Evolutionary conservation across 2,797 vertebrate genomes (phyloP), one percentile per base, ranked within the genome.

Genomic region (Prionace glauca): DNA sequence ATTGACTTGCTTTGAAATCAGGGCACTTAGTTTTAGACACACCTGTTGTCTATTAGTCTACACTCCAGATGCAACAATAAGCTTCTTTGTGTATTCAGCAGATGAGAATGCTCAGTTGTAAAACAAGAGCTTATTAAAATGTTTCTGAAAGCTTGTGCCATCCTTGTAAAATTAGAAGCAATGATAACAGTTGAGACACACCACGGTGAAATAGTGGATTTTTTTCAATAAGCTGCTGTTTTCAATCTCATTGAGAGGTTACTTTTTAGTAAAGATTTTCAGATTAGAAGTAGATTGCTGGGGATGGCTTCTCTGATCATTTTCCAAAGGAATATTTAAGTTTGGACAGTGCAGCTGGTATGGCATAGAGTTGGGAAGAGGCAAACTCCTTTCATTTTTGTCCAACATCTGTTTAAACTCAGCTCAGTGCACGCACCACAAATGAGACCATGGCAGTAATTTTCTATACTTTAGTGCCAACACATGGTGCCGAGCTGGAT

Each of bases 351-450:
- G 93, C 67, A 94, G 65, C 69, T 72, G 36, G 41, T 56, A 29
- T 72, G 91, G 67, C 71, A 94, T 12, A 71, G 22, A 94, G 67
- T 74, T 10, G 14, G 93, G 69, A 74, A 74, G 36, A 74, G 67
- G 24, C 93, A 56, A 69, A 74, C 41, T 94, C 93, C 69, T 94
- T 94, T 50, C 93, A 94, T 94, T 94, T 94, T 50, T 26, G 72
- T 94, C 93, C 93, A 94, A 94, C 69, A 94, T 94, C 93, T 94
- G 93, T 94, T 74, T 94, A 74, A 94, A 94, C 29, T 72, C 41
- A 72, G 71, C 93, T 91, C 88, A 60, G 14, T n/a, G 65, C 41
- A 72, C 24, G 45, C 93, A 94, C 69, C 26, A 71, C 45, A 22
- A 72, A 65, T 62, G 60, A 91, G 32, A 91, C 88, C 29, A 60